These are phyloP conservation scores for Apis dorsata DNA, from an alignment of 1,140 invertebrate genomes.

Conservation along the genomic window DNA sequence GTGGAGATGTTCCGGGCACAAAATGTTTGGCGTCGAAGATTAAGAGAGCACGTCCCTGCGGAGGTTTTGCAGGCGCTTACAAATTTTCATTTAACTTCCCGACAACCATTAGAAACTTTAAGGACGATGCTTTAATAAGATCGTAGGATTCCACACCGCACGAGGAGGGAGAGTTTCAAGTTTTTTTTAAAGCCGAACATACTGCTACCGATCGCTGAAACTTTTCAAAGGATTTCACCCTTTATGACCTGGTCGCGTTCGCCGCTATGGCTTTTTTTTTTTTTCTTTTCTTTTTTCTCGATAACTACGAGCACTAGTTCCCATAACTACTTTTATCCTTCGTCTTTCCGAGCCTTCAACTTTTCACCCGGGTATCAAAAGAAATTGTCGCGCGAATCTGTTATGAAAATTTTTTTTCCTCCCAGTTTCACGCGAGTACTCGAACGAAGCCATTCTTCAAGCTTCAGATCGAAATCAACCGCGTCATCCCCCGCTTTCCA, in stretches of 20 bases:
- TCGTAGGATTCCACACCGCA: slow-evolving; percentile 32
- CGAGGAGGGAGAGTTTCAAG: slow-evolving; percentile 4
- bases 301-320: too few species aligned
- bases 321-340: too few species aligned
- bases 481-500: neutral
- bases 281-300: neutral
- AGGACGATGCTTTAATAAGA: slow-evolving; percentile 60
- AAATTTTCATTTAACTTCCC: slow-evolving; percentile 61
- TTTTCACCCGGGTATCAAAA: neutral
- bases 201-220: slow-evolving; percentile 37
- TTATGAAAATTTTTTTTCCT: neutral
- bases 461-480: neutral
- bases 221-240: slow-evolving; percentile 35
- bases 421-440: neutral
- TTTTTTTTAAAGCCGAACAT: slow-evolving; percentile 57
- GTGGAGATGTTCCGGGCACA: neutral
- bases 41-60: neutral
- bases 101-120: slow-evolving; percentile 44
- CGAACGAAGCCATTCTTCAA: too few species aligned
- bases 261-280: slow-evolving; percentile 2
- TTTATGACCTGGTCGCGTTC: slow-evolving; percentile 27
- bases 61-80: slow-evolving; percentile 41
- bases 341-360: neutral
- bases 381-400: neutral
- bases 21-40: slow-evolving; percentile 20